Conservation (phyloP, 2,113 vertebrate genomes). For the Prinia subflava region DNA sequence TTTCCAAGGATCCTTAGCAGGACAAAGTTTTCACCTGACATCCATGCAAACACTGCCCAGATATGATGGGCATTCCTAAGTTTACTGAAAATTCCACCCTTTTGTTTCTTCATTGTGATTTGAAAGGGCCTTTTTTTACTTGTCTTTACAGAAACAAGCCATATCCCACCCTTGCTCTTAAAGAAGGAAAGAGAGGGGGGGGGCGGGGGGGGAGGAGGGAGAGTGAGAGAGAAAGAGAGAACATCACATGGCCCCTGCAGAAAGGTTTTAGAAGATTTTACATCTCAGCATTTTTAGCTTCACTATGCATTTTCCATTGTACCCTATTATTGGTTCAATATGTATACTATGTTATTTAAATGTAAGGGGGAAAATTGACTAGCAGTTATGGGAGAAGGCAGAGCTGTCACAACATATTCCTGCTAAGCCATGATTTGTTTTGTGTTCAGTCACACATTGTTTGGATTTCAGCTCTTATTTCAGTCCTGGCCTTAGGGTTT, state of each 20-base stretch:
- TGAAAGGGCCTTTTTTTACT: not conserved
- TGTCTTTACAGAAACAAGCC: not conserved
- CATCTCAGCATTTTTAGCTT: slow-evolving; percentile 23
- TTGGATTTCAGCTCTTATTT: slow-evolving; percentile 65
- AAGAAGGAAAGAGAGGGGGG: not conserved
- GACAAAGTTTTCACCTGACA: not conserved
- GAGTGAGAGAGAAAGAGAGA: not conserved
- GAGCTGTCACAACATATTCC: slow-evolving; percentile 62
- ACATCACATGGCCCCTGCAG: not conserved
- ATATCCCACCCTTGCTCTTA: not conserved
- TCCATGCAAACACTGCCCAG: not conserved
- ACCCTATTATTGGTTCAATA: slow-evolving; percentile 39
- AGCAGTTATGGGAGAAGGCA: slow-evolving; percentile 57
- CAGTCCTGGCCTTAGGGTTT: slow-evolving; percentile 60
- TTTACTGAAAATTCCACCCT: not conserved
- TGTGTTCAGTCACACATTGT: slow-evolving; percentile 64
- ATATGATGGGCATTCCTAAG: not conserved
- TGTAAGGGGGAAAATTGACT: not conserved
- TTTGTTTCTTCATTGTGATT: not conserved
- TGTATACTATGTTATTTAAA: slow-evolving; percentile 36
- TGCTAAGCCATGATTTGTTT: slow-evolving; percentile 58
- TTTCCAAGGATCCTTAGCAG: not conserved
- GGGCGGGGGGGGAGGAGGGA: fast-evolving
- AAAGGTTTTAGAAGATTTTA: slow-evolving; percentile 7
- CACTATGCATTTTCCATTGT: not conserved